These are phyloP conservation scores for Thereva nobilitata DNA, from an alignment of 2,888 invertebrate genomes.

Conservation along the genomic window DNA sequence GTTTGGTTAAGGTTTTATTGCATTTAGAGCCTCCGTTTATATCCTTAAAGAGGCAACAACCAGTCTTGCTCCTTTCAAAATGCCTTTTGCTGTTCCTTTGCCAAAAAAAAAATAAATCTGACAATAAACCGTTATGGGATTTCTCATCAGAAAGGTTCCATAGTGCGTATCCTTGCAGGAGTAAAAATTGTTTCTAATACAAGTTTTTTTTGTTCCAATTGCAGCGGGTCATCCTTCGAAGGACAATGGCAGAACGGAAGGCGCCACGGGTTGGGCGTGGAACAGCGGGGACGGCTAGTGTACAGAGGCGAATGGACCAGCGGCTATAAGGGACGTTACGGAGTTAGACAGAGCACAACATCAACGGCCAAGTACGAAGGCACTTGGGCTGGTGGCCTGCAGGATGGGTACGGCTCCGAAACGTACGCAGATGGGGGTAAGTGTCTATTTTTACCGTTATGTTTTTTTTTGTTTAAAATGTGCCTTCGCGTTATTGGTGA, in stretches of 20 bases:
- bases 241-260: constrained; percentile 99
- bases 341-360: constrained; percentile 92
- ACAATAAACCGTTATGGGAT: no score
- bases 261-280: constrained; percentile 96
- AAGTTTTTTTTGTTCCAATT: constrained; percentile 48
- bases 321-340: constrained; percentile 98
- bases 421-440: constrained; percentile 99
- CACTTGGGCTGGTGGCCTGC: constrained; percentile 97
- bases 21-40: no score
- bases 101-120: no score
- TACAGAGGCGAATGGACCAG: constrained; percentile 99
- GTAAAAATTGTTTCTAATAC: no score
- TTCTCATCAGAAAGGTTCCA: no score
- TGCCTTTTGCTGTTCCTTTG: no score
- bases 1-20: no score
- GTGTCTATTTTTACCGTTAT: constrained; percentile 50
- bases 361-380: constrained; percentile 97
- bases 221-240: constrained; percentile 92
- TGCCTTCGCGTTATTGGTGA: neutral
- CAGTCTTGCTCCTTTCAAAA: no score
- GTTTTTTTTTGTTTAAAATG: neutral
- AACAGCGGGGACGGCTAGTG: constrained; percentile 94
- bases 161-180: no score
- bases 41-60: no score
- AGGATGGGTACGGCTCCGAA: constrained; percentile 99